Base-by-base conservation (phyloP, 2,113 vertebrate species). In the Balaeniceps rex region DNA sequence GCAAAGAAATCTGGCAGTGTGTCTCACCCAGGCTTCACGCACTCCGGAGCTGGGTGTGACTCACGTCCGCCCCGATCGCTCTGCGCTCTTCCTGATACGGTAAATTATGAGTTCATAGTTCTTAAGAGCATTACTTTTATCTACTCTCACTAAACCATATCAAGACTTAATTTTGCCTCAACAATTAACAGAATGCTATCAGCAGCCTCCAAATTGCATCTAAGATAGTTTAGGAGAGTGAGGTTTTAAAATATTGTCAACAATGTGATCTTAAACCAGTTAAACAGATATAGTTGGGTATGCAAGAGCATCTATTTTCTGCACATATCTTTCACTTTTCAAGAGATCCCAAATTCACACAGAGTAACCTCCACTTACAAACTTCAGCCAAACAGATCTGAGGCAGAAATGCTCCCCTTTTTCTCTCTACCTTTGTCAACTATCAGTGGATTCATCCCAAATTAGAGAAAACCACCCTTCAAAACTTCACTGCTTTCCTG, bases 131-230 rank as follows among this genome's bases (percentile, higher is more conserved):
- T 74, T 74, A 4, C 63, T 70, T 90, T 93, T 93, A 96, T 93
- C 91, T 92, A 2, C 36, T 85, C 74, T 83, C 89, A 69, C 61
- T 82, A 78, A 88, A 68, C 57, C 52, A 21, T 95, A 97, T 74
- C 83, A 51, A 72, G 58, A 69, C 82, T 88, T 94, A 74, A 85
- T 95, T 96, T 83, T 87, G 75, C 91, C 74, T 84, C 74, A 69
- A 44, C 91, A 93, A 95, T 95, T 96, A 96, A 94, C n/a, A 93
- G 76, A 96, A 89, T n/a, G 54, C 83, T 95, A 89, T 77, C 38
- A 44, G 42, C 46, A 79, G 75, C 64, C 91, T 83, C 74, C 75
- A 90, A 81, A 38, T 18, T 87, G 34, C 65, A 70, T 33, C 57
- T 40, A 34, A 86, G 78, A 90, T 64, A 40, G 26, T 38, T 93